Evolutionary conservation across 2,113 vertebrate genomes (phyloP).

Genomic region (Pelusios castaneus): DNA sequence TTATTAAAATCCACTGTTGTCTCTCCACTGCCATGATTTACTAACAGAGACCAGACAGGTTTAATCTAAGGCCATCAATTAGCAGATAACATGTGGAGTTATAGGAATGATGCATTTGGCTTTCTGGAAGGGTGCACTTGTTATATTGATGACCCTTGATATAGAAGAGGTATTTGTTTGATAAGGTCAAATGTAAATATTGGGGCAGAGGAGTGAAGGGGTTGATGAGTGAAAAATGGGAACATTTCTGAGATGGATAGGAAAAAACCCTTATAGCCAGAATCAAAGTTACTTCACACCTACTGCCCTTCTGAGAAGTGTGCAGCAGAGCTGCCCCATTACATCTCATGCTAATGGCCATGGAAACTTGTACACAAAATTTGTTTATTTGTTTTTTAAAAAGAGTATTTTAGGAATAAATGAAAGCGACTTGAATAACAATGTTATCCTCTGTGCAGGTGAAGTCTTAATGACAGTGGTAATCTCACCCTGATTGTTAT

Average conservation of each 20-base stretch:
- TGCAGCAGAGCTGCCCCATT: background rate
- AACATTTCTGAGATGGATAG: background rate
- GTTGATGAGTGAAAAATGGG: background rate
- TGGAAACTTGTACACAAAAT: background rate
- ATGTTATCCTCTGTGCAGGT: background rate
- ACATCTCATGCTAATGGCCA: background rate
- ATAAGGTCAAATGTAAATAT: conserved; percentile 14
- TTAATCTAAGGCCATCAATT: conserved; percentile 46
- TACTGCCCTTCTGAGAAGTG: background rate
- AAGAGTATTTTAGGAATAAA: background rate
- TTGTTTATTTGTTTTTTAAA: background rate
- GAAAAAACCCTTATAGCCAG: background rate
- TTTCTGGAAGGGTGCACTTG: conserved; percentile 52
- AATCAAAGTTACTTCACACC: background rate
- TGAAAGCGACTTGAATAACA: background rate
- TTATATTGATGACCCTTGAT: background rate
- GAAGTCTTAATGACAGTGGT: background rate
- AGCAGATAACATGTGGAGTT: background rate
- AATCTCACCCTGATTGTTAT: background rate
- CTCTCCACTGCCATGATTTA: conserved; percentile 57
- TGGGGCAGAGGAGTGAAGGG: background rate
- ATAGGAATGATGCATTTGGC: conserved; percentile 40
- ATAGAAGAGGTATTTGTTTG: background rate
- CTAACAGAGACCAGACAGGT: conserved; percentile 25
- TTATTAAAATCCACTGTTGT: conserved; percentile 52